Base-by-base conservation (phyloP, 2,113 vertebrate species). In the Antechinus stuartii region DNA sequence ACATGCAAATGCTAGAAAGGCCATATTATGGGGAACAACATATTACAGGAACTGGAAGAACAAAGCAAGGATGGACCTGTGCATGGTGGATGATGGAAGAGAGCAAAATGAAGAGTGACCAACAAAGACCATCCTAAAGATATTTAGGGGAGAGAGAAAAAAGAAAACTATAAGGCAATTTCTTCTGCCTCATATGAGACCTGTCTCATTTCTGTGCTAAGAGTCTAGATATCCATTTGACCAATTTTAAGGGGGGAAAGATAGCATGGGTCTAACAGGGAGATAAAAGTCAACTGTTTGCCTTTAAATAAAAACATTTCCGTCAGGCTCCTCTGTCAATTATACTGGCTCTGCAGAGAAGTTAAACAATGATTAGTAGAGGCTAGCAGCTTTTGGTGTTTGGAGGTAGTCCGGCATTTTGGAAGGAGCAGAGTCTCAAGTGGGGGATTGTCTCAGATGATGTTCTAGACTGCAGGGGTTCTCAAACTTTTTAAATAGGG, bases 331-430 rank as follows among this genome's bases (percentile, higher is more conserved):
- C 94, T 49, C 30, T 76, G 57, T 91, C 46, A 95, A 93, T 96
- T 54, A 89, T 14, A 76, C 35, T 92, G 76, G 56, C 89, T 54
- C 11, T 52, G 49, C 35, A 50, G 76, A 95, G 54, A 94, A 95
- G 57, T 14, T 97, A 91, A 92, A 96, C n/a, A 76, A 76, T 95
- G 91, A 94, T 97, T 95, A 95, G 89, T 92, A 93, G 92, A 61
- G 94, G 95, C 96, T 95, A 92, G 92, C 46, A 95, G 56, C 0
- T 92, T 95, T 54, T 57, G 95, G 76, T 92, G 93, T 95, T 96
- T 57, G 56, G 92, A 54, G 94, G 94, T 93, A 94, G 92, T 94
- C 93, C 50, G 47, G 42, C 9, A 3, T 90, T n/a, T 2, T 76
- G 14, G 4, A 22, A 35, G 35, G 61, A 35, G 30, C 61, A 68